Evolutionary conservation across 1,140 invertebrate species (phyloP).

Genomic region (Physella acuta): DNA sequence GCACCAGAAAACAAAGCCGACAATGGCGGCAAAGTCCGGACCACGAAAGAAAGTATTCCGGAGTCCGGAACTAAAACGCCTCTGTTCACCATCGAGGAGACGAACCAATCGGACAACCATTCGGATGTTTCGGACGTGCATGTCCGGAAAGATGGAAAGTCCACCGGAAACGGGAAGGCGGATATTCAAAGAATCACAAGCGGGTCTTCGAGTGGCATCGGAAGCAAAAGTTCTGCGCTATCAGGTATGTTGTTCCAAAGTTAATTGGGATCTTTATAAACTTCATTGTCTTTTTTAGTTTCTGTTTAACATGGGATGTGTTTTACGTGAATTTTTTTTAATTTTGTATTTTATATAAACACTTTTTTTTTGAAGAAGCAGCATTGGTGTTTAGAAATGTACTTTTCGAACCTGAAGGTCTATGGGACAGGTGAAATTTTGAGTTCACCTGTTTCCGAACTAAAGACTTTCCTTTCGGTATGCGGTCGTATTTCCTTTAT

Average conservation of each 20-base stretch:
- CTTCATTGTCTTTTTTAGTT: background rate
- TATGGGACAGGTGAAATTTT: no score
- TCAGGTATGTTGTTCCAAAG: no score
- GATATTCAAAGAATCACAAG: background rate
- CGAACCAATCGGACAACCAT: background rate
- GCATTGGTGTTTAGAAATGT: no score
- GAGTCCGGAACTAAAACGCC: background rate
- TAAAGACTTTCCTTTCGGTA: no score
- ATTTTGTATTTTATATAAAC: background rate
- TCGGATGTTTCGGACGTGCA: background rate
- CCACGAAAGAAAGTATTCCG: background rate
- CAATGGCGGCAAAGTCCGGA: no score
- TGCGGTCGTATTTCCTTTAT: no score
- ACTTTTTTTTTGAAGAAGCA: background rate
- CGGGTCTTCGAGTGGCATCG: constrained; percentile 22
- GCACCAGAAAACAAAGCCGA: no score
- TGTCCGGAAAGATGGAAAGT: background rate
- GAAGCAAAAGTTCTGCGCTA: constrained; percentile 15
- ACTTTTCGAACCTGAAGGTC: no score
- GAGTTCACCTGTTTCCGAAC: no score
- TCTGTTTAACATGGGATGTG: background rate
- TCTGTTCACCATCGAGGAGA: background rate
- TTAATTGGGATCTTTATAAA: no score
- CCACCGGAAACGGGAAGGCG: constrained; percentile 1
- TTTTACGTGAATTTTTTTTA: background rate